A percentile compares a stretch with the other conserved stretches of the same genome.
phyloP scores from a whole-genome alignment of 2,797 vertebrate species.

The Coendou prehensilis region DNA sequence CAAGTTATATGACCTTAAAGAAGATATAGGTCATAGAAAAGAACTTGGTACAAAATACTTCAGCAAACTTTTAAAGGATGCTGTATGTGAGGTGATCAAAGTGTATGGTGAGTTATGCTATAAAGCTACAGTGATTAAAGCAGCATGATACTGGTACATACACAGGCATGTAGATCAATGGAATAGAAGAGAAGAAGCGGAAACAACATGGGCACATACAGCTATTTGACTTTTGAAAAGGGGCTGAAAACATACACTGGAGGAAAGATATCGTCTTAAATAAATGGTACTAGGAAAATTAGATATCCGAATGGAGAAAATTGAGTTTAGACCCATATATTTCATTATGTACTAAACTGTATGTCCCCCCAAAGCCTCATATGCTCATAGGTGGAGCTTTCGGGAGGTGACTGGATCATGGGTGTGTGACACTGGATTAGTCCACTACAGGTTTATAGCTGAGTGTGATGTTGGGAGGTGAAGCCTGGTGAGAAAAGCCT shows the following conservation, averaged over 20 bases:
- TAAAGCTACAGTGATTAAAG: neutral
- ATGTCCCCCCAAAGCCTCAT: neutral
- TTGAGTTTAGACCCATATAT: neutral
- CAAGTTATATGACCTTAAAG: neutral
- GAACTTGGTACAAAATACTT: neutral
- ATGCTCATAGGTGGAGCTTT: neutral
- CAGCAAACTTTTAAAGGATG: neutral
- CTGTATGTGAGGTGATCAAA: neutral
- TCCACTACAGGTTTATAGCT: neutral
- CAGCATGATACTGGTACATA: neutral
- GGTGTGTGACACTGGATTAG: neutral
- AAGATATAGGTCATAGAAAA: neutral
- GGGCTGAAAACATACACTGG: neutral
- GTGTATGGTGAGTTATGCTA: neutral
- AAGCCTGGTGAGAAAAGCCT: neutral
- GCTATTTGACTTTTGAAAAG: neutral
- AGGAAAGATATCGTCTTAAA: neutral
- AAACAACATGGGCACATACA: neutral
- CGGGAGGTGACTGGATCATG: neutral
- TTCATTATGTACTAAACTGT: neutral
- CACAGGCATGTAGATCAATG: neutral
- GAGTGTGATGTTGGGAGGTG: neutral
- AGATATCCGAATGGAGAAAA: neutral
- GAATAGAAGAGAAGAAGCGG: neutral
- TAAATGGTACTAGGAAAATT: neutral